These are phyloP conservation scores for Andrena chrysosceles DNA, from an alignment of 2,888 invertebrate species.

Conservation along the genomic window DNA sequence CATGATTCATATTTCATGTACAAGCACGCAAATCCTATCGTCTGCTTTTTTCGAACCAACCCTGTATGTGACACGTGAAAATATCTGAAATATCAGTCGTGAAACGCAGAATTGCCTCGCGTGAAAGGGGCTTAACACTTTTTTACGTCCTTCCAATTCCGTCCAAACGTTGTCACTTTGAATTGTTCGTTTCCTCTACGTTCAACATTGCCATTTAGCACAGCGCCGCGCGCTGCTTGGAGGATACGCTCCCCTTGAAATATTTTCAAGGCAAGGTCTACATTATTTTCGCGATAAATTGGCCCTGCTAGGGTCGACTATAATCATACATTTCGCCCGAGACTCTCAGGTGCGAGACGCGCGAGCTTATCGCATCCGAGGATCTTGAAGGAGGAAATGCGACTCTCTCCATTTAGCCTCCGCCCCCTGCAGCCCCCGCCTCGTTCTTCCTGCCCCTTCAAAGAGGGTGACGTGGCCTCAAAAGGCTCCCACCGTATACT, in stretches of 20 bases:
- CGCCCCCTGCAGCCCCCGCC: neutral
- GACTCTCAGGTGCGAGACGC: slow-evolving; percentile 33
- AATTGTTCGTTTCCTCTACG: neutral
- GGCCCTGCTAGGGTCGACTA: neutral
- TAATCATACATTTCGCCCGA: slow-evolving; percentile 27
- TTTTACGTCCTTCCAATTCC: neutral
- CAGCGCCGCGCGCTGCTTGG: neutral
- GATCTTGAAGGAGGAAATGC: slow-evolving; percentile 54
- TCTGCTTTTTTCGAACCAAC: too few relatives aligned
- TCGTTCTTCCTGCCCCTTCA: slow-evolving; percentile 17
- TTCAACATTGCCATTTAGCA: neutral
- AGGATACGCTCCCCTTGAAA: slow-evolving; percentile 9
- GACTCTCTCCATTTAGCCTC: slow-evolving; percentile 47
- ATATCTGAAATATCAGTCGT: too few relatives aligned
- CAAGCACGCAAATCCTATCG: too few relatives aligned
- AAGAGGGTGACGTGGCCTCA: slow-evolving; percentile 44
- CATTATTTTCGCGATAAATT: slow-evolving; percentile 46
- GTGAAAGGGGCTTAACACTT: neutral
- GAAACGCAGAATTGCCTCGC: too few relatives aligned
- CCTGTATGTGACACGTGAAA: too few relatives aligned
- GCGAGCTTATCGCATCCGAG: slow-evolving; percentile 40
- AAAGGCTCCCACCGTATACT: slow-evolving; percentile 50
- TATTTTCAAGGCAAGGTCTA: slow-evolving; percentile 14
- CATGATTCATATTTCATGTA: too few relatives aligned
- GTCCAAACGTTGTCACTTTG: neutral